Evolutionary conservation across 2,797 vertebrate genomes (phyloP), one percentile per base, ranked within the genome.

Genomic region (Peromyscus attwateri): DNA sequence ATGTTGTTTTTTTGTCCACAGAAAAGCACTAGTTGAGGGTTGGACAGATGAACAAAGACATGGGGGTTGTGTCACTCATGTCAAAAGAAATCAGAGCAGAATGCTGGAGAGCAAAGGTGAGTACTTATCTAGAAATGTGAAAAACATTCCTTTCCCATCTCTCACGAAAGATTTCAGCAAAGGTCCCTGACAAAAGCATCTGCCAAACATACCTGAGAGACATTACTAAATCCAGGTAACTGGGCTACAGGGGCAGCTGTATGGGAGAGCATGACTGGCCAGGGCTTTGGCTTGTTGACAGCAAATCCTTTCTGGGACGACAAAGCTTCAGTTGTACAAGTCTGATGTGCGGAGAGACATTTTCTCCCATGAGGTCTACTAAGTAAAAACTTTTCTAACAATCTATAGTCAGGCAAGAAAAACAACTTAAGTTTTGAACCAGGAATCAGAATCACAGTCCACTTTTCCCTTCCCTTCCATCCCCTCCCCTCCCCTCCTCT

Each of bases 381-480:
- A 87, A 70, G 37, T 91, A 95, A 90, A 83, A 76, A 31, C 6
- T 87, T 83, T 64, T 82, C 49, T 70, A 40, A 87, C 62, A 34
- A 52, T 17, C 34, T 91, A 31, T 71, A 55, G 9, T 49, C 12
- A 70, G 62, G 31, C 46, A 14, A 92, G 52, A 83, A 62, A 97
- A 85, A 43, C 37, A 23, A 75, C 4, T 12, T 40, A 81, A 60
- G 12, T 60, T 90, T 83, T 91, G 55, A 94, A 73, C 13, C 27
- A 93, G 17, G 14, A 93, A 73, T 11, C 37, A 92, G 17, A 91
- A 46, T 3, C 31, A 83, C 25, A 57, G 1, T 77, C 46, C 19
- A 76, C 7, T 43, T 87, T 87, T 76, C 62, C 29, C 73, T 52
- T 23, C 46, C 17, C 17, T 29, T 11, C 16, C 13, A 6, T 34